phyloP scores from a whole-genome alignment of 2,113 vertebrate genomes.

The Coturnix japonica region DNA sequence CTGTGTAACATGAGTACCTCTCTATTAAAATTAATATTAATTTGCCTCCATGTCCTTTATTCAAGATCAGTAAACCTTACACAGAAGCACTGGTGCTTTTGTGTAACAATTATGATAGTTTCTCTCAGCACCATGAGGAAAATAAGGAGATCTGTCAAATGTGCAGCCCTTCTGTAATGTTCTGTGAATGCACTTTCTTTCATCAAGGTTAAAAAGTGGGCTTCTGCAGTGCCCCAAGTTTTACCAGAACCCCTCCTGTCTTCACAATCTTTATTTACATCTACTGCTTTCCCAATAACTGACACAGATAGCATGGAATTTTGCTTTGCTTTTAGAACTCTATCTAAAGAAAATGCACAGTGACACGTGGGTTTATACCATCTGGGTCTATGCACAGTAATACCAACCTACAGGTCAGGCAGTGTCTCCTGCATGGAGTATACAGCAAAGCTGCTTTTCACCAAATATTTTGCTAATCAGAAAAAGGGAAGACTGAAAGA shows the following conservation, averaged over 20 bases:
- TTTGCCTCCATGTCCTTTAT: no score
- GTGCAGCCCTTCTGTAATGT: no score
- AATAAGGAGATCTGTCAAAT: no score
- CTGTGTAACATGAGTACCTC: no score
- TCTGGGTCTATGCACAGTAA: background rate
- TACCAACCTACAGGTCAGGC: background rate
- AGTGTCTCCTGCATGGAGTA: background rate
- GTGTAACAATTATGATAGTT: no score
- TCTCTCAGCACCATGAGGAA: no score
- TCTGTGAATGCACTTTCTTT: no score
- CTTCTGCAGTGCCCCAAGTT: background rate
- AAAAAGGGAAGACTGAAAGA: background rate
- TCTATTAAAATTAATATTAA: no score
- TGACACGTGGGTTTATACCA: slow-evolving; percentile 10
- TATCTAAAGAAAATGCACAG: background rate
- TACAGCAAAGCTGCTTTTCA: background rate
- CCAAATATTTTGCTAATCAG: background rate
- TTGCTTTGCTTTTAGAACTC: slow-evolving; percentile 7
- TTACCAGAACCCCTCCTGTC: background rate
- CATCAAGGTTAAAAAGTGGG: background rate
- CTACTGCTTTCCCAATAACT: background rate
- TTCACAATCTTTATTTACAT: background rate
- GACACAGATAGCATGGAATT: slow-evolving; percentile 11
- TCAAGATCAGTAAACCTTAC: no score
- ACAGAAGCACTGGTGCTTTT: no score